Conservation (phyloP, 2,797 vertebrate species). For the Acanthiza pusilla region DNA sequence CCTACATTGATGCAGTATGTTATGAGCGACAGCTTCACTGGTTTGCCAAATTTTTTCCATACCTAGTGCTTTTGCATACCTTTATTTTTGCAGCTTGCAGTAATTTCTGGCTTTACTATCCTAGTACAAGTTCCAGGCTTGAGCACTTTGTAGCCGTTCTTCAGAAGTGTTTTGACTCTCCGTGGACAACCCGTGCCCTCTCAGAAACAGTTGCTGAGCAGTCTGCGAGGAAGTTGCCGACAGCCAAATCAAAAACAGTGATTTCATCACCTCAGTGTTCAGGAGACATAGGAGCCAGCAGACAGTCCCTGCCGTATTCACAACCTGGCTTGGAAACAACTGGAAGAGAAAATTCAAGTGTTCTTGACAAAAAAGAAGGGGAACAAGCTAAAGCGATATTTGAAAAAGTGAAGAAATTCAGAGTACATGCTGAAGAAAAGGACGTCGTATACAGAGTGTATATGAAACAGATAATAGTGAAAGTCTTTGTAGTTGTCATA, state of each 20-base stretch:
- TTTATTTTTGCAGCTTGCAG: slow-evolving; percentile 82
- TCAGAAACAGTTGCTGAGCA: slow-evolving; percentile 81
- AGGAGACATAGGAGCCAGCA: slow-evolving; percentile 64
- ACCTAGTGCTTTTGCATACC: slow-evolving; percentile 81
- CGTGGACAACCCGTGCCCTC: slow-evolving; percentile 80
- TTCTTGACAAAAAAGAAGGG: slow-evolving; percentile 81
- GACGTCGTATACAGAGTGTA: slow-evolving; percentile 80
- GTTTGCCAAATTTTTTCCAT: slow-evolving; percentile 84
- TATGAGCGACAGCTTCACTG: slow-evolving; percentile 81
- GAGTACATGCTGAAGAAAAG: slow-evolving; percentile 79
- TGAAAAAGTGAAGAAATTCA: slow-evolving; percentile 81
- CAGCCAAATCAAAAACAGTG: slow-evolving; percentile 70
- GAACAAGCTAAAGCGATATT: slow-evolving; percentile 84
- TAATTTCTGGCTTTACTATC: slow-evolving; percentile 84
- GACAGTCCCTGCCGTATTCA: slow-evolving; percentile 67
- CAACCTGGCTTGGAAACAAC: slow-evolving; percentile 73
- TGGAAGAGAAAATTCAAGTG: slow-evolving; percentile 75
- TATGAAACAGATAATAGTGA: slow-evolving; percentile 79
- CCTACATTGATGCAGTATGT: slow-evolving; percentile 81
- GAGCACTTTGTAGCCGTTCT: slow-evolving; percentile 83
- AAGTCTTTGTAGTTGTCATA: slow-evolving; percentile 75
- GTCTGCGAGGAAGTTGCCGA: slow-evolving; percentile 66
- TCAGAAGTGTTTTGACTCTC: slow-evolving; percentile 83
- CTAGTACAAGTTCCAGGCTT: slow-evolving; percentile 79
- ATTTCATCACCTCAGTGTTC: slow-evolving; percentile 66